phyloP scores from a whole-genome alignment of 2,888 invertebrate species.

The Drosophila nigricruria region DNA sequence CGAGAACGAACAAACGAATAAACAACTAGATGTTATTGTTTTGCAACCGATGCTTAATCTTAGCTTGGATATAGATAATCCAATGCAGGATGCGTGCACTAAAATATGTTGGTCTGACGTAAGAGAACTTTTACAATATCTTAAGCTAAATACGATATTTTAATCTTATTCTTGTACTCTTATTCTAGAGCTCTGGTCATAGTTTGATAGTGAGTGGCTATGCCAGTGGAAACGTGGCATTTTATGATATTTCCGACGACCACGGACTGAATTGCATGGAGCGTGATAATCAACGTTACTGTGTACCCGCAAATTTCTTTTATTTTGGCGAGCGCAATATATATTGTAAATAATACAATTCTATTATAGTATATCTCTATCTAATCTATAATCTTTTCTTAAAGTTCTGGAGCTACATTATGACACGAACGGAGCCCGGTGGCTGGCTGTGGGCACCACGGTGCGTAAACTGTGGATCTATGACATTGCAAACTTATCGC shows the following conservation, averaged over 20 bases:
- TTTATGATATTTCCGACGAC: constrained; percentile 87
- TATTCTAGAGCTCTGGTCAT: constrained; percentile 80
- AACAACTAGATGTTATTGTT: constrained; percentile 41
- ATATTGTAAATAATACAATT: constrained; percentile 84
- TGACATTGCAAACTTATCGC: constrained; percentile 74
- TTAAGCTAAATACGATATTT: constrained; percentile 1
- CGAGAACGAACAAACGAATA: neutral
- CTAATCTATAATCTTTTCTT: constrained; percentile 8
- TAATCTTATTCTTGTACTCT: constrained; percentile 62
- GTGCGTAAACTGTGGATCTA: constrained; percentile 71
- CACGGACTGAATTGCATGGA: constrained; percentile 77
- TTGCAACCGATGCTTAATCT: constrained; percentile 64
- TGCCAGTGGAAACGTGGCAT: constrained; percentile 88
- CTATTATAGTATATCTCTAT: neutral
- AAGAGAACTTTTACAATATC: neutral
- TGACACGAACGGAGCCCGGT: constrained; percentile 78
- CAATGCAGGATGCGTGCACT: constrained; percentile 55
- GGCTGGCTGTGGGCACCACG: constrained; percentile 73
- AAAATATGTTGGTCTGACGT: constrained; percentile 84
- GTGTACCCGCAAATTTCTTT: constrained; percentile 87
- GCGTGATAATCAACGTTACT: constrained; percentile 77
- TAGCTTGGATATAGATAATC: constrained; percentile 60
- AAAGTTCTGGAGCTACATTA: constrained; percentile 83
- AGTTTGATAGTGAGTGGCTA: constrained; percentile 87
- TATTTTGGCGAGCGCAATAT: constrained; percentile 87